phyloP scores from a whole-genome alignment of 2,113 vertebrate species.

The Semnornis frantzii region DNA sequence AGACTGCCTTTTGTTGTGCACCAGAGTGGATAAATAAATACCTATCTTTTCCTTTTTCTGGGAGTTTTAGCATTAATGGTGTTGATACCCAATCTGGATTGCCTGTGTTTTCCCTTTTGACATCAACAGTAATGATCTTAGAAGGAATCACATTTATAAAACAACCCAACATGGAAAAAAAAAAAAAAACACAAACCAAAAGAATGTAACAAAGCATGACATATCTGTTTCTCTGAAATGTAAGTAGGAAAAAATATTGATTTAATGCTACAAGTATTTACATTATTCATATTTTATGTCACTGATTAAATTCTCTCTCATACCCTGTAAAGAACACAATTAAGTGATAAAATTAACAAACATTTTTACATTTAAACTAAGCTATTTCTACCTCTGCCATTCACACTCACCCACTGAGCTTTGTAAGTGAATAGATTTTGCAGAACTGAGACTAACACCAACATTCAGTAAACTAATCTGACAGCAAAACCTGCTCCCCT shows the following conservation, averaged over 20 bases:
- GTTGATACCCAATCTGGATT: conserved; percentile 50
- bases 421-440: background rate
- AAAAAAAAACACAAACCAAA: conserved; percentile 13
- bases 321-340: conserved; percentile 34
- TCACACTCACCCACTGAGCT: background rate
- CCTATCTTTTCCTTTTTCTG: background rate
- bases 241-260: conserved; percentile 63
- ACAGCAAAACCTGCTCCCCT: conserved; percentile 14
- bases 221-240: conserved; percentile 63
- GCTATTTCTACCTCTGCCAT: conserved; percentile 7
- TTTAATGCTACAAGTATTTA: conserved; percentile 55
- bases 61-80: conserved; percentile 55
- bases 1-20: background rate
- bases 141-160: conserved; percentile 69
- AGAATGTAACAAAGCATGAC: conserved; percentile 63
- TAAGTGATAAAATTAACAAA: conserved; percentile 38
- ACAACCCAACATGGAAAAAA: conserved; percentile 31
- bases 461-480: background rate
- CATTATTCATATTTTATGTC: conserved; percentile 60
- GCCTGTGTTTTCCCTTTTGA: conserved; percentile 73
- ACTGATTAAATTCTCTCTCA: conserved; percentile 37
- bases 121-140: conserved; percentile 60
- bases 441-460: conserved; percentile 16
- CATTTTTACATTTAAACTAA: conserved; percentile 32
- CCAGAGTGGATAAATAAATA: background rate